Conservation (phyloP, 53 echinoderm and acorn worm species). For the Mesocentrotus franciscanus region DNA sequence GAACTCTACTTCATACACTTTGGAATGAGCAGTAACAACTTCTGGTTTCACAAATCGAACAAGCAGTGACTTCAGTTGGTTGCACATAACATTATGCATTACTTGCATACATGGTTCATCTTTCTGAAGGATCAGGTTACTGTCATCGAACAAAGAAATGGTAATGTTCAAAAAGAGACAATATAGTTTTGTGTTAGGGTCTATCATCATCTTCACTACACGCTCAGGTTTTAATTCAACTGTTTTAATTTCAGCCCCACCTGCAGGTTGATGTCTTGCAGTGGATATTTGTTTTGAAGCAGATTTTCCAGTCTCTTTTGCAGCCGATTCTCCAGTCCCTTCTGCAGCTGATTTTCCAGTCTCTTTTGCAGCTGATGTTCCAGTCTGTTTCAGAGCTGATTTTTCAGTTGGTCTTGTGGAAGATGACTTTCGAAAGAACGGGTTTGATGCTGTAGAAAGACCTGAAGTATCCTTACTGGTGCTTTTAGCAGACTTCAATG, state of each 20-base stretch:
- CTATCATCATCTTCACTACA: conserved; percentile 60
- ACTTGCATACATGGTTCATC: conserved; percentile 67
- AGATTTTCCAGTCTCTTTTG: conserved; percentile 50
- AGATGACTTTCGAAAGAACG: too few species aligned
- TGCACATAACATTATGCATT: conserved; percentile 66
- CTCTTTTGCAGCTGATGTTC: too few species aligned
- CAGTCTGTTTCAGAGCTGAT: too few species aligned
- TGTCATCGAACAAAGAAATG: conserved; percentile 62
- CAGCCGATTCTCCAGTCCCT: too few species aligned
- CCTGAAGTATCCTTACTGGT: too few species aligned
- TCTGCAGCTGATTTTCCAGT: too few species aligned
- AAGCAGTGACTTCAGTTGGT: conserved; percentile 46
- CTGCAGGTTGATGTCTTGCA: not conserved
- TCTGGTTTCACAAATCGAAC: conserved; percentile 70
- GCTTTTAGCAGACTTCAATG: too few species aligned
- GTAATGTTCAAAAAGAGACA: conserved; percentile 53
- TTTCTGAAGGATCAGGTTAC: conserved; percentile 61
- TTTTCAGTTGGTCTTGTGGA: too few species aligned
- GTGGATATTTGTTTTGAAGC: not conserved
- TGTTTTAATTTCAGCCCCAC: not conserved
- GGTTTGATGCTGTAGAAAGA: too few species aligned
- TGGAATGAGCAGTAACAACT: conserved; percentile 34
- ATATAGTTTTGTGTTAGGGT: conserved; percentile 57
- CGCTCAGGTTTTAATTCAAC: conserved; percentile 26
- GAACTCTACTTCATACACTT: conserved; percentile 65